Percentiles rank a stretch among this genome's conserved stretches.
phyloP scores from a whole-genome alignment of 2,113 vertebrate genomes.

The Microcebus tavaratra region DNA sequence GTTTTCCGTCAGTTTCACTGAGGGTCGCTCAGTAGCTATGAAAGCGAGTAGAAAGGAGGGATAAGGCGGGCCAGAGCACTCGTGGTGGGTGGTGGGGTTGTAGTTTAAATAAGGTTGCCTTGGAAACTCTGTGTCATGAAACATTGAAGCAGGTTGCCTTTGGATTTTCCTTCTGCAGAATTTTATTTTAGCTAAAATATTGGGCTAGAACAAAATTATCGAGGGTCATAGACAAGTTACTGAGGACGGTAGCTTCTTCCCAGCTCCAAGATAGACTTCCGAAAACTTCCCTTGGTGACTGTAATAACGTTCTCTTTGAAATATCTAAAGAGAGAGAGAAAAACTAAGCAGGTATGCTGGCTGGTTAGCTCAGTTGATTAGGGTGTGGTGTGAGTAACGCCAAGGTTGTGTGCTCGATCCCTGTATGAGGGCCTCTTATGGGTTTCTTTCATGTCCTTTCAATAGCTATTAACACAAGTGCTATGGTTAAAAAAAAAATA shows the following conservation, averaged over 20 bases:
- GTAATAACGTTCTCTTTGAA: not conserved
- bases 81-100: not conserved
- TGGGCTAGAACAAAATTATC: not conserved
- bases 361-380: not conserved
- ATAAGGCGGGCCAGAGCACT: too few relatives aligned
- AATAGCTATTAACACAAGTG: too few relatives aligned
- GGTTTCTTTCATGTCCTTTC: rapidly evolving
- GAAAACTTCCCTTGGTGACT: not conserved
- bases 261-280: too few relatives aligned
- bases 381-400: not conserved
- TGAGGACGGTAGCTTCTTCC: not conserved
- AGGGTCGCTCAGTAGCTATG: not conserved
- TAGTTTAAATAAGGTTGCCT: not conserved
- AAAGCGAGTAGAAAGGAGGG: too few relatives aligned
- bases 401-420: not conserved
- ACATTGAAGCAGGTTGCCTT: not conserved
- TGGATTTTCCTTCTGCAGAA: not conserved
- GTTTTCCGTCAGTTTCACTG: not conserved
- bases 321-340: rapidly evolving
- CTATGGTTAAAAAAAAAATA: not conserved
- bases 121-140: not conserved
- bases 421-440: rapidly evolving
- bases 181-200: not conserved
- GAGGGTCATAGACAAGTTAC: not conserved
- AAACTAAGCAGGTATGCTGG: rapidly evolving